phyloP scores from a whole-genome alignment of 2,113 vertebrate genomes.

The Notarius lentiginosus region DNA sequence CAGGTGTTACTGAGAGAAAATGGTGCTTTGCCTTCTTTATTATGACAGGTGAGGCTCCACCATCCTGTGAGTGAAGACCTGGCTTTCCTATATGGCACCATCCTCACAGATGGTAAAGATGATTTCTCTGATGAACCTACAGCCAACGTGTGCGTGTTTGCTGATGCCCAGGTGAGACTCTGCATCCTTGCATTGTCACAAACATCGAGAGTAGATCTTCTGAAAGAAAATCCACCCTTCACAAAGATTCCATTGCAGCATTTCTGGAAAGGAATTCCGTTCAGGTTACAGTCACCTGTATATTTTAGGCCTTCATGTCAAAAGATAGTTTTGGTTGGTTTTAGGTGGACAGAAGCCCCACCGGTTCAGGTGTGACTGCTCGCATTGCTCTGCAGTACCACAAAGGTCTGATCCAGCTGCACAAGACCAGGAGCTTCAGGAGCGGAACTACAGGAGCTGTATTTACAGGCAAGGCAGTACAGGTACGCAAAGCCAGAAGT shows the following conservation, averaged over 20 bases:
- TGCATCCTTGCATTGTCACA: neutral
- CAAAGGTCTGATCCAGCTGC: constrained; percentile 83
- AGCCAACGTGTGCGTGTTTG: constrained; percentile 92
- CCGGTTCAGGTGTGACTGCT: constrained; percentile 91
- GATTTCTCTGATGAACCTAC: constrained; percentile 80
- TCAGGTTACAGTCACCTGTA: neutral
- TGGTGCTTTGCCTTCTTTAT: neutral
- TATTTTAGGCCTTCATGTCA: neutral
- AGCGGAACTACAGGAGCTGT: constrained; percentile 83
- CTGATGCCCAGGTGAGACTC: constrained; percentile 85
- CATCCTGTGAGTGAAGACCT: constrained; percentile 87
- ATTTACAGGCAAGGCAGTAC: constrained; percentile 86
- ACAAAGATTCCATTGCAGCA: neutral
- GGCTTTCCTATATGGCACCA: constrained; percentile 92
- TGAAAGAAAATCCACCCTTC: neutral
- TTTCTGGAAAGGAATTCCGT: neutral
- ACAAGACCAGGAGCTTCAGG: constrained; percentile 82
- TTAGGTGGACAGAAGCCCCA: constrained; percentile 92
- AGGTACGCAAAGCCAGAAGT: constrained; percentile 66
- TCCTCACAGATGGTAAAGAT: constrained; percentile 92
- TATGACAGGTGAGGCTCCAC: constrained; percentile 79
- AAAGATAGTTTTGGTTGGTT: neutral
- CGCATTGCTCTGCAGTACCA: constrained; percentile 89
- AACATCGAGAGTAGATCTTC: neutral
- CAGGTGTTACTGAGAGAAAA: neutral